Conservation (phyloP, 64 coral and sea anemone genomes). For the Pachyseris speciosa region DNA sequence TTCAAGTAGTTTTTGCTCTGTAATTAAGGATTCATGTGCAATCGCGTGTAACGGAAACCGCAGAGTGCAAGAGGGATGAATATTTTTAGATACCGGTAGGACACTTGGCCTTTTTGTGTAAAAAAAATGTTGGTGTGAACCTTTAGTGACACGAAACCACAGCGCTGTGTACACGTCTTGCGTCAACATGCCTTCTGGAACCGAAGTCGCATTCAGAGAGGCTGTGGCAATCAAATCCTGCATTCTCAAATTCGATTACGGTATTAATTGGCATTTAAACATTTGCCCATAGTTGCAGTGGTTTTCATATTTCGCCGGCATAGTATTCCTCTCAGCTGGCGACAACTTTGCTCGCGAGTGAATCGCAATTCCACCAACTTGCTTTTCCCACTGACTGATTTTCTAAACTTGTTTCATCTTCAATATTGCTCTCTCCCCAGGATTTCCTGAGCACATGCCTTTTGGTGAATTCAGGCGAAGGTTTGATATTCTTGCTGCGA, state of each 20-base stretch:
- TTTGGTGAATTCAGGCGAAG: conserved; percentile 94
- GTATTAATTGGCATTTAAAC: not conserved
- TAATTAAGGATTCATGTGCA: not conserved
- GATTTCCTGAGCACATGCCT: conserved; percentile 98
- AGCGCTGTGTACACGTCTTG: not conserved
- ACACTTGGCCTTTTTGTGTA: not conserved
- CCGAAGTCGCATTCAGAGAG: not conserved
- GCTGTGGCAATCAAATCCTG: conserved; percentile 8
- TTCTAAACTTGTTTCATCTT: not conserved
- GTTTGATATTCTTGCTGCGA: conserved; percentile 88
- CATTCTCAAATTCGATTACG: conserved; percentile 30
- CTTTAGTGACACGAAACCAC: not conserved
- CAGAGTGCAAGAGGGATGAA: not conserved
- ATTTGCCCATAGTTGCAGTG: not conserved
- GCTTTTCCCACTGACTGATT: not conserved
- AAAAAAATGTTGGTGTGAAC: not conserved
- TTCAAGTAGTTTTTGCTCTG: not conserved
- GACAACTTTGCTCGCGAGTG: not conserved
- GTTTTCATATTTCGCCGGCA: not conserved
- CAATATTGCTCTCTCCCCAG: conserved; percentile 47
- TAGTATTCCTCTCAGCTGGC: not conserved
- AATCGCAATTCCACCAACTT: not conserved
- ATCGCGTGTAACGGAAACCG: conserved; percentile 25
- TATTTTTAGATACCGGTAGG: not conserved
- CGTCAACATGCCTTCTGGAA: not conserved